Base-by-base conservation (phyloP, 2,113 vertebrate genomes). In the Siphamia tubifer region DNA sequence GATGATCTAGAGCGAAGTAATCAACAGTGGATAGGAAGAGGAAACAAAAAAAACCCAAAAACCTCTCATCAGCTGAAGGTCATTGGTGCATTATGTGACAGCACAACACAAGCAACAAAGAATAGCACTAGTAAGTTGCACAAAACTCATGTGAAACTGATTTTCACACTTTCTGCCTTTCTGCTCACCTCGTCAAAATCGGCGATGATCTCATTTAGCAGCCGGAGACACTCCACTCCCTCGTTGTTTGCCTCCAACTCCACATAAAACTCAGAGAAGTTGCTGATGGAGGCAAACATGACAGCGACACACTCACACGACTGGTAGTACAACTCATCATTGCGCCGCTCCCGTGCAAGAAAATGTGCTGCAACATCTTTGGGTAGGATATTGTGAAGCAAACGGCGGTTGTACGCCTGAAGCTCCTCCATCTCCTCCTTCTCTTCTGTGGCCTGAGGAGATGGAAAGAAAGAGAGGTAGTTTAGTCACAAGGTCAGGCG, bases 361-460 rank as follows among this genome's bases (percentile, higher is more conserved):
- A 99, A 99, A 68, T 99, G 97, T 0, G 95, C 96, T 0, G 97
- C 97, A 67, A 99, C 97, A 0, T 99, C 96, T 87, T 98, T 99
- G 67, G 97, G 97, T 64, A 99, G 89, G 89, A 99, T 99, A 90
- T 99, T 99, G 83, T 98, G 96, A 66, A 99, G 94, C 68, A 99
- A 90, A 52, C 97, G 92, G 8, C 96, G 93, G 85, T 99, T 99
- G 77, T 99, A 99, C 0, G 96, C 96, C 87, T 99, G 97, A 6
- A 99, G 93, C 81, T 99, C 95, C 82, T 99, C 97, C 97, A 98
- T 99, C 84, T 99, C 96, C 76, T 99, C 97, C 89, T 99, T 99
- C 92, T 99, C 97, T 0, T 96, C 93, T 0, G 96, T 98, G 8
- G 97, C 97, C 97, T 99, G 91, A 13, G n/a, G 77, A 28, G 11